Base-by-base conservation (phyloP, 2,113 vertebrate species). In the Leuciscus idus region DNA sequence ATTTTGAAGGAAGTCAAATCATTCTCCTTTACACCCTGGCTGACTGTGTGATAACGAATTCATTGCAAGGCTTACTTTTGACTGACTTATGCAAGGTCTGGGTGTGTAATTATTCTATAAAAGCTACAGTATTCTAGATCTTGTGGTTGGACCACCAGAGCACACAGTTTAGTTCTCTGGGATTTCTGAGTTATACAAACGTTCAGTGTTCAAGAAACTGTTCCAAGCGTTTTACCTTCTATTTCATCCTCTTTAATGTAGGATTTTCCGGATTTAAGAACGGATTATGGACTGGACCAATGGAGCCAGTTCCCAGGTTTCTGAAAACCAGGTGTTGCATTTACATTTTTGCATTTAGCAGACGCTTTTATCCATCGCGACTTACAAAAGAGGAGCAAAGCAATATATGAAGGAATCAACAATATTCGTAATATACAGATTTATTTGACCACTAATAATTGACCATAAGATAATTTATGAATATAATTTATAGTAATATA, bases 51-150 rank as follows among this genome's bases (percentile, higher is more conserved):
- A 48, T 66, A 81, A 21, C 1, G 5, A 62, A 43, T 80, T 62
- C 1, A 43, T 61, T 62, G 78, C 1, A 0, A 62, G 50, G 39
- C 61, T 57, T 84, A 33, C 57, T 85, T 33, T 48, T 13, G 33
- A 55, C 64, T 64, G 74, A 79, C 6, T 39, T 74, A 81, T 81
- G 59, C 61, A 57, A 68, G 10, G 11, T 83, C 75, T 57, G 83
- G 61, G 61, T 76, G 46, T 86, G 62, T 81, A 61, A 86, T 88
- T 55, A 82, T 57, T 86, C 26, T 28, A 75, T 46, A 72, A 33
- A 55, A 75, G 73, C 64, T 85, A 81, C 50, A 39, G 68, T 50
- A 26, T 70, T 48, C 46, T 36, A 59, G 66, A 19, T 86, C 28
- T 76, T 70, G 83, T 66, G 66, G 66, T 77, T 11, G 80, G 82